phyloP scores from a whole-genome alignment of 1,140 invertebrate species.

The Drepana arcuata region DNA sequence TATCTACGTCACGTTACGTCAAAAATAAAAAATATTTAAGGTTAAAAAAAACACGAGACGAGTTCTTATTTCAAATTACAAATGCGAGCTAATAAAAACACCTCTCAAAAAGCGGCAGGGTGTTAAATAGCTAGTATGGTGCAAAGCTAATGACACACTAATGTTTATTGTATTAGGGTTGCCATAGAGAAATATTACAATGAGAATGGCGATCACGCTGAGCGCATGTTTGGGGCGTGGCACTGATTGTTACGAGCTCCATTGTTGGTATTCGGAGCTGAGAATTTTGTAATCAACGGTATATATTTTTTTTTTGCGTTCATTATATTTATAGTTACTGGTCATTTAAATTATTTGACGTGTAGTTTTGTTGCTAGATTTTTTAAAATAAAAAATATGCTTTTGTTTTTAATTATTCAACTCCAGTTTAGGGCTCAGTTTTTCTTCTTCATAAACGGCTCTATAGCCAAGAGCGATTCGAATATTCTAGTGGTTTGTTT shows the following conservation, averaged over 20 bases:
- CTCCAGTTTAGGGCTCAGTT: too few species aligned
- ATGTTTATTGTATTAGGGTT: slow-evolving; percentile 68
- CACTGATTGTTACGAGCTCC: slow-evolving; percentile 38
- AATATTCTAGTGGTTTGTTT: too few species aligned
- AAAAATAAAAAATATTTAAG: not conserved
- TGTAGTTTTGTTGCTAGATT: too few species aligned
- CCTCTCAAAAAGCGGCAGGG: slow-evolving; percentile 28
- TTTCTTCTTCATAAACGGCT: too few species aligned
- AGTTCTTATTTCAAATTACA: not conserved
- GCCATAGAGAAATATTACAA: slow-evolving; percentile 59
- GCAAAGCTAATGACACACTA: slow-evolving; percentile 57
- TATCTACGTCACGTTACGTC: too few species aligned
- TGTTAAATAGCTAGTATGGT: slow-evolving; percentile 56
- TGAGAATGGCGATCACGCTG: slow-evolving; percentile 59
- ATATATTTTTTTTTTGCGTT: too few species aligned
- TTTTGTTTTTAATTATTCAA: too few species aligned
- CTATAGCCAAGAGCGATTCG: too few species aligned
- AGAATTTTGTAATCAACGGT: slow-evolving; percentile 54
- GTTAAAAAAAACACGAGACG: not conserved
- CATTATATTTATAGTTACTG: too few species aligned
- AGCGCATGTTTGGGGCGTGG: slow-evolving; percentile 63
- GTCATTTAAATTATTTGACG: too few species aligned
- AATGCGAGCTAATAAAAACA: slow-evolving; percentile 4
- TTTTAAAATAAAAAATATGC: too few species aligned
- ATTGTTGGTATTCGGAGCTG: slow-evolving; percentile 51